phyloP scores from a whole-genome alignment of 2,797 vertebrate genomes.

The Toxotes lorentzi region DNA sequence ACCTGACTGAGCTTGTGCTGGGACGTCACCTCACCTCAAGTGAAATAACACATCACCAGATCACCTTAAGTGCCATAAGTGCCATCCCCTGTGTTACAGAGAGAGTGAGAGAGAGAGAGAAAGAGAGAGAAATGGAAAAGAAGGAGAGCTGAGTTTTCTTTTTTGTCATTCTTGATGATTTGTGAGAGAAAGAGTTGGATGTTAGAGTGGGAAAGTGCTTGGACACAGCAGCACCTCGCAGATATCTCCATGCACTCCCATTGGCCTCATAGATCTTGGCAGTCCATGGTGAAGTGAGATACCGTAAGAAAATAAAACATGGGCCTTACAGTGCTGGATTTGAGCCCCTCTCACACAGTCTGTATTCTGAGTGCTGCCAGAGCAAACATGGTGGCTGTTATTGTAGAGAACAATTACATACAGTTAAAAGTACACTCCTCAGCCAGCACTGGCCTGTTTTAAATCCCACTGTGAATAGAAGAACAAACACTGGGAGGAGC shows the following conservation, averaged over 20 bases:
- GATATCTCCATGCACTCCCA: constrained; percentile 64
- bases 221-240: constrained; percentile 34
- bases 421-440: constrained; percentile 63
- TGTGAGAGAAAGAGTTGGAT: constrained; percentile 41
- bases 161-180: constrained; percentile 21
- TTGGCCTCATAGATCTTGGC: constrained; percentile 72
- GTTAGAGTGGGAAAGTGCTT: constrained; percentile 54
- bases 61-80: constrained; percentile 44
- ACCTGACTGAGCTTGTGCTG: constrained; percentile 72
- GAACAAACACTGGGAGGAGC: constrained; percentile 70
- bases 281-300: constrained; percentile 68
- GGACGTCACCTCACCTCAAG: constrained; percentile 52
- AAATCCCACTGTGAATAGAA: constrained; percentile 62
- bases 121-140: neutral
- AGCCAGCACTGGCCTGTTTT: constrained; percentile 56
- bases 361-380: constrained; percentile 60
- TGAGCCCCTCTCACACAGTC: constrained; percentile 51
- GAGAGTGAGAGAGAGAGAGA: neutral
- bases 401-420: constrained; percentile 78
- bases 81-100: constrained; percentile 23
- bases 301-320: constrained; percentile 76
- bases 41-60: constrained; percentile 42
- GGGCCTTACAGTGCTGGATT: constrained; percentile 56
- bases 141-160: constrained; percentile 9
- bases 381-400: constrained; percentile 77